Conservation (phyloP, 1,140 invertebrate genomes). For the Drosophila bocki region DNA sequence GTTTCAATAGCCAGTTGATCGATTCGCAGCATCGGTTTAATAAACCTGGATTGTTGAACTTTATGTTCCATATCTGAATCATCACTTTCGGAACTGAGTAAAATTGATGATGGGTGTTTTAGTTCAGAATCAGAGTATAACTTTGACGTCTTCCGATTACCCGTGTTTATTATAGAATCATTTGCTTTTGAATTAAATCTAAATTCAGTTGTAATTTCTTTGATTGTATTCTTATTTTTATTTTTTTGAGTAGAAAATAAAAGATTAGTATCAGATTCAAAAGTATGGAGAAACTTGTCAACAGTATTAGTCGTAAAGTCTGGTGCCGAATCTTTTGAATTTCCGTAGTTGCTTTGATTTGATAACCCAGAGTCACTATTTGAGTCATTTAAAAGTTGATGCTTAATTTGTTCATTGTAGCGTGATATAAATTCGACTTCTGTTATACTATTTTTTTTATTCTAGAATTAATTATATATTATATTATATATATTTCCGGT, state of each 20-base stretch:
- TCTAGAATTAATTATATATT: constrained; percentile 36
- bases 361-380: constrained; percentile 68
- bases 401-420: constrained; percentile 74
- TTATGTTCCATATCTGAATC: constrained; percentile 60
- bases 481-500: neutral
- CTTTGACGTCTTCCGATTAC: neutral
- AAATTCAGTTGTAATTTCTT: constrained; percentile 37
- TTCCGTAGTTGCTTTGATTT: constrained; percentile 51
- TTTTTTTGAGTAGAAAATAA: neutral
- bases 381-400: constrained; percentile 69
- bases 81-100: constrained; percentile 80
- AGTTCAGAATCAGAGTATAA: neutral
- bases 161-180: constrained; percentile 51
- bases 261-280: constrained; percentile 29
- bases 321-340: constrained; percentile 50
- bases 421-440: constrained; percentile 67
- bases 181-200: constrained; percentile 45
- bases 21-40: constrained; percentile 74
- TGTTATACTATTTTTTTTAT: constrained; percentile 62
- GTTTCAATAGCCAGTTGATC: constrained; percentile 81
- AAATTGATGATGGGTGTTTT: constrained; percentile 33
- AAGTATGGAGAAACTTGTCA: constrained; percentile 70
- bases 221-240: constrained; percentile 21
- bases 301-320: constrained; percentile 46
- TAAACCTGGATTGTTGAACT: constrained; percentile 52